A percentile compares a stretch with the other conserved stretches of the same genome.
Evolutionary conservation across 2,113 vertebrate genomes (phyloP).

Genomic region (Equus quagga): DNA sequence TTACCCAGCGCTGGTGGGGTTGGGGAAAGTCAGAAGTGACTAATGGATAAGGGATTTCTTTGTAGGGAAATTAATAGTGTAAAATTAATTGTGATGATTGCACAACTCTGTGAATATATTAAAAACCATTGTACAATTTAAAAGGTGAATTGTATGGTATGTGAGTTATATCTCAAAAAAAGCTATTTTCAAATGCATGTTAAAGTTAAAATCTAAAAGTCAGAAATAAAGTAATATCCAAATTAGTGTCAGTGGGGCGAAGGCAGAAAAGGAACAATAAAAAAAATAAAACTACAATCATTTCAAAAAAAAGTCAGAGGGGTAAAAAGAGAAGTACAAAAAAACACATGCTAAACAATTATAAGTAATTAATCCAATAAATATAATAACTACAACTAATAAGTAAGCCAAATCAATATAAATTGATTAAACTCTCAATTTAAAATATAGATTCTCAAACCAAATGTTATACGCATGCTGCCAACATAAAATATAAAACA

Average conservation of each 20-base stretch:
- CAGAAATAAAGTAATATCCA: slow-evolving; percentile 1
- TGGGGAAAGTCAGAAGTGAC: not conserved
- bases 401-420: slow-evolving; percentile 9
- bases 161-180: not conserved
- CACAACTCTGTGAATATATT: not conserved
- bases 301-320: not conserved
- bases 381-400: not conserved
- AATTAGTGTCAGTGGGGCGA: not conserved
- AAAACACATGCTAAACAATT: not conserved
- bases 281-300: not conserved
- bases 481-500: slow-evolving; percentile 7
- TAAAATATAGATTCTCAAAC: not conserved
- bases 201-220: not conserved
- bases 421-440: not conserved
- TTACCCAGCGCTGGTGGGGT: not conserved
- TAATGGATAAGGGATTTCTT: not conserved
- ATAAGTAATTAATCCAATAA: slow-evolving; percentile 3
- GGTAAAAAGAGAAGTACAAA: not conserved
- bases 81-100: not conserved
- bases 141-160: not conserved
- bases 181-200: not conserved
- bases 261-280: not conserved
- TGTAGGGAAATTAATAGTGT: not conserved
- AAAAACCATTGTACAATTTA: not conserved
- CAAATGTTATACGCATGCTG: not conserved